phyloP scores from a whole-genome alignment of 2,113 vertebrate species.

The Salvator merianae region DNA sequence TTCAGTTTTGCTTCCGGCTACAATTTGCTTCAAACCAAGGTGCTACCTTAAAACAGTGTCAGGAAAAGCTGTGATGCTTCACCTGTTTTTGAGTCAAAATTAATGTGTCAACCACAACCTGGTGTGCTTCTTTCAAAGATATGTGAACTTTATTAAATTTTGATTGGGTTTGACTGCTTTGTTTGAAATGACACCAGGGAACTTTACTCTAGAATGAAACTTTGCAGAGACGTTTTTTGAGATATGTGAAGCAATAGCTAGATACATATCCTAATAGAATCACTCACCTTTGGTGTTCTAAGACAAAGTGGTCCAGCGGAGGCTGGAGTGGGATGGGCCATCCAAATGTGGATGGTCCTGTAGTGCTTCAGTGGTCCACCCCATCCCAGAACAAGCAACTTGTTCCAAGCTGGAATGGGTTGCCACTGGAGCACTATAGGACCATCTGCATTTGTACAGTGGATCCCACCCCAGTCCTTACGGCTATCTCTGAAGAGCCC shows the following conservation, averaged over 20 bases:
- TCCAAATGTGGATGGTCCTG: too few species aligned
- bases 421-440: too few species aligned
- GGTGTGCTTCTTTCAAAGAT: not conserved
- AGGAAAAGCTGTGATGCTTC: not conserved
- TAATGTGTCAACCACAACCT: not conserved
- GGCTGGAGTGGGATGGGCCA: too few species aligned
- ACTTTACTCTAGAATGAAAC: conserved; percentile 21
- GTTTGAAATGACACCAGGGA: not conserved
- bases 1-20: not conserved
- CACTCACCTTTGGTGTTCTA: too few species aligned
- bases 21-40: conserved; percentile 7
- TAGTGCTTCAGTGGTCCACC: too few species aligned
- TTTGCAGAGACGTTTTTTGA: not conserved
- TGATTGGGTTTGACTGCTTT: conserved; percentile 2
- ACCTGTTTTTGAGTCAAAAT: conserved; percentile 21
- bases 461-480: too few species aligned
- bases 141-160: conserved; percentile 7
- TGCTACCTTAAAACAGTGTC: conserved; percentile 27
- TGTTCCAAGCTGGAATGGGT: too few species aligned
- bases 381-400: too few species aligned
- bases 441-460: too few species aligned
- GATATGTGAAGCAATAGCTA: not conserved
- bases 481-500: too few species aligned
- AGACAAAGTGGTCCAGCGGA: too few species aligned
- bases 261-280: too few species aligned